Conservation (phyloP, 2,888 invertebrate genomes). For the Cryptocephalus moraei region DNA sequence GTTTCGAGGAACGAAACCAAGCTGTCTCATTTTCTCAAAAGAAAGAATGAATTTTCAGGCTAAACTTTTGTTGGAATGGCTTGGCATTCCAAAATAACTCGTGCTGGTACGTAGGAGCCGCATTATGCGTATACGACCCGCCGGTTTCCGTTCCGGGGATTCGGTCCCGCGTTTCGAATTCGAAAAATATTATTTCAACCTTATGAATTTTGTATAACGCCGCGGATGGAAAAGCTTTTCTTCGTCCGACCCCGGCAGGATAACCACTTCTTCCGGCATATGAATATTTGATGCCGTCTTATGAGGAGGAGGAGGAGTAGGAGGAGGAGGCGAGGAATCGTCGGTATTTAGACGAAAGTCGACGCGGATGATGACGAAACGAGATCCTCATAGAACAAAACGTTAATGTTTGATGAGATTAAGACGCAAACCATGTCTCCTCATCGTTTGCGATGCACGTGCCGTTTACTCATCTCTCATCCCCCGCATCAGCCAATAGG, state of each 20-base stretch:
- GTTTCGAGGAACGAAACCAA: no score
- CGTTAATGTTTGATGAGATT: constrained; percentile 38
- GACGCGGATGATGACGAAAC: constrained; percentile 8
- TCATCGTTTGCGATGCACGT: constrained; percentile 25
- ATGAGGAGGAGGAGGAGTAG: neutral
- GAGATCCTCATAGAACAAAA: constrained; percentile 7
- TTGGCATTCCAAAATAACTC: no score
- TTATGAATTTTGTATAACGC: neutral
- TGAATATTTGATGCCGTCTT: constrained; percentile 19
- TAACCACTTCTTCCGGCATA: constrained; percentile 9
- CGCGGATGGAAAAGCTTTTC: constrained; percentile 13
- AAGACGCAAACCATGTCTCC: constrained; percentile 39
- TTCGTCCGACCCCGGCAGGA: constrained; percentile 7
- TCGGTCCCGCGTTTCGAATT: no score
- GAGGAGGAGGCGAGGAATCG: neutral
- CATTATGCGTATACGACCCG: no score
- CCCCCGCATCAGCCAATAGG: constrained; percentile 10
- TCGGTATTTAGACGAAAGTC: neutral
- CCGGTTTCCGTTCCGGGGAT: no score
- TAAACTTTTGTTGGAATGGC: no score
- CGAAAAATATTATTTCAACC: no score
- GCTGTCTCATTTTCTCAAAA: no score
- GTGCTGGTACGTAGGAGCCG: no score
- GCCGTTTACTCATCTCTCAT: constrained; percentile 20
- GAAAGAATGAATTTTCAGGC: no score